Evolutionary conservation across 2,113 vertebrate genomes (phyloP), one percentile per base, ranked within the genome.

Genomic region (Cygnus atratus): DNA sequence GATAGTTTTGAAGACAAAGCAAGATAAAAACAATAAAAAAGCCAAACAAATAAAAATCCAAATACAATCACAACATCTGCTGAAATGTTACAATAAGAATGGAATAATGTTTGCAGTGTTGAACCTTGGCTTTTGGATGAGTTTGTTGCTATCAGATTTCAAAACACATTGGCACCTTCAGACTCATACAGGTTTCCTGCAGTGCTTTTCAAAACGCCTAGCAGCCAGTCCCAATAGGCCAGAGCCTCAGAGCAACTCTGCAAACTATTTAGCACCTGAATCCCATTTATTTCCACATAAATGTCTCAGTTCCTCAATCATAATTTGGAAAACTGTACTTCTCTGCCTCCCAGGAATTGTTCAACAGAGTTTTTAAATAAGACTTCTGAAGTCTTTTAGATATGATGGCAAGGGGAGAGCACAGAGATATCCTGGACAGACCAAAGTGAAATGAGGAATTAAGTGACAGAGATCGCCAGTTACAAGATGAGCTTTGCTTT

Each of bases 241-340:
- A 48, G 92, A 91, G 75, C 16, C 33, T 84, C 58, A 78, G 52
- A 48, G 66, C 66, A 87, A 7, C 44, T 88, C 93, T 88, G 77
- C 73, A 92, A 90, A 87, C 28, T 76, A 87, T 92, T 93, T 94
- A 87, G 70, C 76, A 75, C 86, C 88, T 79, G 83, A 84, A 82
- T 71, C 39, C 25, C 71, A 88, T 87, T 92, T 91, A 83, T 80
- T 91, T 92, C 73, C 75, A n/a, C 43, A 70, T 39, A 88, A 90
- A 67, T 1, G 1, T 57, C 35, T 90, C 39, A 44, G 80, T 88
- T 72, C 24, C 54, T 78, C 80, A 75, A 84, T 67, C 58, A 39
- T 81, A 75, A 84, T 33, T 84, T 13, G 41, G 17, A 62, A 77
- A 94, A 73, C 7, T n/a, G 10, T 61, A 78, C 33, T 77, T 37